phyloP scores from a whole-genome alignment of 2,113 vertebrate species.

The Nothoprocta pentlandii region DNA sequence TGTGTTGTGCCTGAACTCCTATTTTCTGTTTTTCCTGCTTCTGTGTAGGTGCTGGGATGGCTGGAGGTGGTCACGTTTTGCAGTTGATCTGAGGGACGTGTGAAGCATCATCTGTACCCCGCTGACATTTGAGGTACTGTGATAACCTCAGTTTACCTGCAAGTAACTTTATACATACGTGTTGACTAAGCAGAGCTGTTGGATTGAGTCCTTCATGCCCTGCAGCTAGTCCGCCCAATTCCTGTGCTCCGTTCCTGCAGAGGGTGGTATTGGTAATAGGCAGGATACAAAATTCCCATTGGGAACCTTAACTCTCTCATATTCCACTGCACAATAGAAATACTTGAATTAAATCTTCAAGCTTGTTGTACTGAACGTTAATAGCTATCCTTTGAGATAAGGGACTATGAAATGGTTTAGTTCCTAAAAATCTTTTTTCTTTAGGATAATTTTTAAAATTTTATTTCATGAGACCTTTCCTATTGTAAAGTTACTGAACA shows the following conservation, averaged over 20 bases:
- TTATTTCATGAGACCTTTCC: background rate
- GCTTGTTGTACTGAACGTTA: background rate
- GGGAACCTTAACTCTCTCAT: background rate
- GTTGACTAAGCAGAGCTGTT: background rate
- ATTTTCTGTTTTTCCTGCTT: background rate
- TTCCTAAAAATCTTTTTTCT: background rate
- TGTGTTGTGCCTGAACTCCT: background rate
- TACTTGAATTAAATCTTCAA: background rate
- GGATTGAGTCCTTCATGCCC: rapidly evolving
- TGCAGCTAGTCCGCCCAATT: background rate
- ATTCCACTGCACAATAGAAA: background rate
- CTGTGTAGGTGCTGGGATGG: slow-evolving; percentile 53
- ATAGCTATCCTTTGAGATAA: background rate
- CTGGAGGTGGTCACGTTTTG: background rate
- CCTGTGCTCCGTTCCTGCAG: background rate
- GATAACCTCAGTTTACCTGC: background rate
- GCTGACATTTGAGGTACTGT: slow-evolving; percentile 42
- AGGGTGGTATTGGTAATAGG: background rate
- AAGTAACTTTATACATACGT: background rate
- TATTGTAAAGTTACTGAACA: background rate
- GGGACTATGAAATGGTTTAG: background rate
- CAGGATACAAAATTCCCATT: background rate
- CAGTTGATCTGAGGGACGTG: slow-evolving; percentile 27
- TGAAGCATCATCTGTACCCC: slow-evolving; percentile 3
- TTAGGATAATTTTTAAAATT: background rate